Evolutionary conservation across 2,888 invertebrate genomes (phyloP), one percentile per base, ranked within the genome.

Genomic region (Apodemia zela): DNA sequence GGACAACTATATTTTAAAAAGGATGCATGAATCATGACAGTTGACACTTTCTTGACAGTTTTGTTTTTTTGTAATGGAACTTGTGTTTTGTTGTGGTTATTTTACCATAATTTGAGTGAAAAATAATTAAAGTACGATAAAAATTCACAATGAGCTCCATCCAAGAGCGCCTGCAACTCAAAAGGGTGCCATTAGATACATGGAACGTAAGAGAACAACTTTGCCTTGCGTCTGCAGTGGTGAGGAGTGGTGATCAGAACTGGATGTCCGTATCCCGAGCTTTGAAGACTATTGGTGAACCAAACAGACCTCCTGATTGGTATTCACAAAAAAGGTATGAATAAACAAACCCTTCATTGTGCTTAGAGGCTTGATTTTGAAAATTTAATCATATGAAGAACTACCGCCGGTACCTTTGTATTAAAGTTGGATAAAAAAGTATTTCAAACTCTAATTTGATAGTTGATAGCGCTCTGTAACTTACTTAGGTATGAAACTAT

Each of bases 191-290:
- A 0, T 81, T 96, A 35, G 98, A 98, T 75, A 94, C 94, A 57
- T 98, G 98, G 98, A 96, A 96, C 45, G 93, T 94, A 0, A 93
- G 96, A 7, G 98, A 98, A 74, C 96, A 97, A 80, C 81, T 98
- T 69, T 96, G 96, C 73, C 84, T 98, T 58, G 97, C 97, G 0
- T 97, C 97, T 0, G 96, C 97, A 1, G 96, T 98, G 11, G 89
- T 95, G 51, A 93, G 96, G 76, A 96, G 95, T 75, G 97, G 97
- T 0, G 97, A 98, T 80, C 97, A 97, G 81, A 97, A 98, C 84
- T 97, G 98, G 98, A 95, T 97, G 93, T 95, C 97, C 0, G 97
- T 97, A 1, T 97, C 97, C 60, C 90, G 97, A 49, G 94, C 96
- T 0, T 83, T 98, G 11, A 96, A 96, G 87, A 94, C 96, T 15